Percentiles rank a stretch among this genome's conserved stretches.
Evolutionary conservation across 1,140 invertebrate species (phyloP).

Genomic region (Aphidius gifuensis): DNA sequence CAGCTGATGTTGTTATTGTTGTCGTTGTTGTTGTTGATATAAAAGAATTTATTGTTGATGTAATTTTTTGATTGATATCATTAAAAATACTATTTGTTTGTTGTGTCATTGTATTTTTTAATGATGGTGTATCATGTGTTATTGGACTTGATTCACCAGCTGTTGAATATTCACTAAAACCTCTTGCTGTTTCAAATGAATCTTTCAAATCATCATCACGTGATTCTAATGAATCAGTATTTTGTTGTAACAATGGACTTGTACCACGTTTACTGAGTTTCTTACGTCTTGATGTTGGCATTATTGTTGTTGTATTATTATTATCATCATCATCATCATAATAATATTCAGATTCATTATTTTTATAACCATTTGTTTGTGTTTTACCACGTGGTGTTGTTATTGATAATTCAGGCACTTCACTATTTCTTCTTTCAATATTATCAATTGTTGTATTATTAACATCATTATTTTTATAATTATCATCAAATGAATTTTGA

Average conservation of each 20-base stretch:
- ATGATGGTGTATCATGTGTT: slow-evolving; percentile 24
- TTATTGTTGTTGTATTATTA: slow-evolving; percentile 23
- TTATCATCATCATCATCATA: slow-evolving; percentile 38
- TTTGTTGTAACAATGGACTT: slow-evolving; percentile 52
- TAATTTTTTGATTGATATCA: too few species aligned
- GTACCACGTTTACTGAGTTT: slow-evolving; percentile 42
- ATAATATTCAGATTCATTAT: slow-evolving; percentile 46
- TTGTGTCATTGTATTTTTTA: slow-evolving; percentile 14
- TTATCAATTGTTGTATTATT: slow-evolving; percentile 12
- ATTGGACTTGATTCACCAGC: slow-evolving; percentile 42
- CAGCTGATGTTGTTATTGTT: slow-evolving; percentile 36
- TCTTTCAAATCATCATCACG: slow-evolving; percentile 59
- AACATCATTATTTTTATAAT: slow-evolving; percentile 36
- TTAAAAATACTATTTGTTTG: slow-evolving; percentile 23
- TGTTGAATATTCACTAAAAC: slow-evolving; percentile 48
- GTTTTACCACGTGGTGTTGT: slow-evolving; percentile 47
- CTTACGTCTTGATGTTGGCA: slow-evolving; percentile 33
- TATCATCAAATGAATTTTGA: slow-evolving; percentile 41
- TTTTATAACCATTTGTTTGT: slow-evolving; percentile 43
- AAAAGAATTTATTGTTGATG: slow-evolving; percentile 22
- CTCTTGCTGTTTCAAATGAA: slow-evolving; percentile 59
- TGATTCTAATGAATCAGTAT: slow-evolving; percentile 59
- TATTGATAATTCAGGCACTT: slow-evolving; percentile 47
- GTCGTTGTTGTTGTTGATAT: slow-evolving; percentile 28
- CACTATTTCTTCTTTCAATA: slow-evolving; percentile 37